Conservation (phyloP, 2,113 vertebrate genomes). For the Alouatta palliata region DNA sequence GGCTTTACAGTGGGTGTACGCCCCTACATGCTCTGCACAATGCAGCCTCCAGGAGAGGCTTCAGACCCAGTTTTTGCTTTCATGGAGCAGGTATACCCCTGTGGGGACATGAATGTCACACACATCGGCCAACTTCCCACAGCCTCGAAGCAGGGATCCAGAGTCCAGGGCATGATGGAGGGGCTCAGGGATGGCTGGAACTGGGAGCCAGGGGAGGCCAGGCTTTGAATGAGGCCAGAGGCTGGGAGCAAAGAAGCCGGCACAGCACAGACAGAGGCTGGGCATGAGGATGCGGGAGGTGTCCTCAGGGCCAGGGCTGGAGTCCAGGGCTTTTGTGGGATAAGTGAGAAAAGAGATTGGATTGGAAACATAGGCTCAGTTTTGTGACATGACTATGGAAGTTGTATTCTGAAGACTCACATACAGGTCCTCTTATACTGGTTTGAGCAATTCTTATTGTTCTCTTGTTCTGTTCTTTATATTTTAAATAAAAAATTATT, state of each 20-base stretch:
- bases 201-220: neutral
- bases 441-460: neutral
- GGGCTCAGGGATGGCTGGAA: neutral
- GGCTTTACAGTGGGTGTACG: fast-evolving
- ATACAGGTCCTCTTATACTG: neutral
- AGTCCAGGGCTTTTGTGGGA: neutral
- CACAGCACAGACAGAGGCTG: too few relatives aligned
- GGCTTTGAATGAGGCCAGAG: neutral
- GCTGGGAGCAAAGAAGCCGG: neutral
- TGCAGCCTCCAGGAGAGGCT: neutral
- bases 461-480: neutral
- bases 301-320: neutral
- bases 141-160: neutral
- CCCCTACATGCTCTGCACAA: fast-evolving
- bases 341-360: neutral
- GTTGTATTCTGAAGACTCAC: neutral
- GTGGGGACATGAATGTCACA: neutral
- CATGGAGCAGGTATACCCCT: neutral
- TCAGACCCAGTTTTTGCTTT: neutral
- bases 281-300: neutral
- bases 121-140: neutral
- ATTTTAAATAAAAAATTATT: neutral
- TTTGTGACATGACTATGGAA: neutral
- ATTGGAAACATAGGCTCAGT: neutral
- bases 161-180: neutral